Base-by-base conservation (phyloP, 2,888 invertebrate species). In the Rotaria socialis region DNA sequence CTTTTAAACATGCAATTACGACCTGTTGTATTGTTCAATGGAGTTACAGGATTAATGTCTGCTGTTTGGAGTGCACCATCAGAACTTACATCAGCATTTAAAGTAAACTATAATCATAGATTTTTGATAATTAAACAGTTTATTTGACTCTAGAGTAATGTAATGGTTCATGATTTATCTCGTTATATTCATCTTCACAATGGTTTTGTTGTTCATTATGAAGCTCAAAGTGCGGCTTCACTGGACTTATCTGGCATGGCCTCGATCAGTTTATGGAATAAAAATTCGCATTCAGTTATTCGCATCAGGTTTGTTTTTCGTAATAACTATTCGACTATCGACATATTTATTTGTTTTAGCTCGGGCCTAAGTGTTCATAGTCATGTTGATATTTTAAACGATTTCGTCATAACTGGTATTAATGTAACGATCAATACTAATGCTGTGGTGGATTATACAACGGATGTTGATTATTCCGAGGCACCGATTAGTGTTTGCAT, bases 51-150 rank as follows among this genome's bases (percentile, higher is more conserved):
- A 80, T 24, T 80, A 6, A 80, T 80, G 80, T 43, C 47, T 47
- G 80, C 80, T n/a, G 80, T 80, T 19, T 80, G 80, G 80, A 80
- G 80, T 47, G 80, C 80, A 80, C 80, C 80, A 80, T 80, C 80
- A n/a, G 80, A 80, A n/a, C 24, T 80, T 2, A 80, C 80, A 47
- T 80, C 80, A 14, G 80, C 80, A 43, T 80, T 80, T 47, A 80
- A 47, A 47, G 80, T 80, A 47, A 75, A 16, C 14, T 4, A 60
- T 11, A 60, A 8, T 60, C 7, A 60, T n/a, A 11, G 60, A 60
- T n/a, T 27, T 14, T 27, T 60, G 22, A 60, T 60, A 0, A 60
- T 75, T 1, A 41, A 22, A 27, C 14, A 11, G 11, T 14, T 47
- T 52, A 16, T 16, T 52, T 52, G 11, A 3, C 14, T 47, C 47